Percentiles rank a stretch among this genome's conserved stretches.
Conservation (phyloP, 2,113 vertebrate species). For the Periophthalmodon schlosseri region DNA sequence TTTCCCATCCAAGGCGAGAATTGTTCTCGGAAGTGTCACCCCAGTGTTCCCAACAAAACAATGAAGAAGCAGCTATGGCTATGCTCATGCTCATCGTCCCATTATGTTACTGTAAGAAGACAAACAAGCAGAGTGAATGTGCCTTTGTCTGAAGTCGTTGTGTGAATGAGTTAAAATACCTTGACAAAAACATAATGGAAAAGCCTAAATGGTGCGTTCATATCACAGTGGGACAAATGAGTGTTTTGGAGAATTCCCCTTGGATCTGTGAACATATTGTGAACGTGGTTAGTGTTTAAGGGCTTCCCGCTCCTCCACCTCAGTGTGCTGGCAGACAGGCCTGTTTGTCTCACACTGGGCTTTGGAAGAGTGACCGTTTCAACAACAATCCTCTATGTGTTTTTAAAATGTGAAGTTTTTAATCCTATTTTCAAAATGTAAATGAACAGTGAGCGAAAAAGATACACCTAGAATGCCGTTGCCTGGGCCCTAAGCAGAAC, state of each 20-base stretch:
- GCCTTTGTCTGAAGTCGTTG: slow-evolving; percentile 7
- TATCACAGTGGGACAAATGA: slow-evolving; percentile 53
- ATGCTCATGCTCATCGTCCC: background rate
- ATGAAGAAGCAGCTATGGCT: background rate
- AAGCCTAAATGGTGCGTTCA: slow-evolving; percentile 40
- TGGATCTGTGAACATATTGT: slow-evolving; percentile 31
- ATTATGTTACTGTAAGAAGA: background rate
- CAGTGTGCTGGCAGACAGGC: slow-evolving; percentile 49
- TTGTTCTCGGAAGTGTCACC: background rate
- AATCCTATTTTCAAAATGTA: background rate
- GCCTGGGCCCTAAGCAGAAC: background rate
- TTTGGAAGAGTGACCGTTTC: slow-evolving; percentile 43
- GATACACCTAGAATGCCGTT: background rate
- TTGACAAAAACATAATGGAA: slow-evolving; percentile 46
- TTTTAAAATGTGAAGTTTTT: background rate
- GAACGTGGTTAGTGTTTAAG: slow-evolving; percentile 61
- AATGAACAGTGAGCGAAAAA: background rate
- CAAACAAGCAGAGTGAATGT: background rate
- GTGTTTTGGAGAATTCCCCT: slow-evolving; percentile 62
- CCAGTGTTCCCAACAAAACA: background rate
- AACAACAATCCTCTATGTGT: slow-evolving; percentile 24
- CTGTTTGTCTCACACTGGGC: slow-evolving; percentile 53
- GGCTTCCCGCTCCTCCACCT: slow-evolving; percentile 52
- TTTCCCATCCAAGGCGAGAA: too few species aligned
- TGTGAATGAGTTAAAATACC: slow-evolving; percentile 29